Evolutionary conservation across 2,113 vertebrate species (phyloP), one percentile per base, ranked within the genome.

Genomic region (Anser brachyrhynchus): DNA sequence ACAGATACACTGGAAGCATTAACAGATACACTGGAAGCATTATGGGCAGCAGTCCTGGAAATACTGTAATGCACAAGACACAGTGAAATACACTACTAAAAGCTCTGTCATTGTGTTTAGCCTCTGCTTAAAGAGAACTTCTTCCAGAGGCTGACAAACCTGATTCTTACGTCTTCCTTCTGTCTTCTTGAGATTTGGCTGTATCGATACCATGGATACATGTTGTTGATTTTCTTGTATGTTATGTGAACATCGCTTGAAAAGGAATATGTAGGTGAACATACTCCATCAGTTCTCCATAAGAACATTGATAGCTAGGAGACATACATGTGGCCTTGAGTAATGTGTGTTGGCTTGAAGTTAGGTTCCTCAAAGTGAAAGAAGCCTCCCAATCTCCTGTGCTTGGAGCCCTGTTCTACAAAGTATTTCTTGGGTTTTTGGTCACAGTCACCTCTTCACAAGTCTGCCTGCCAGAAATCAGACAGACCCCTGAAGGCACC

Each of bases 391-490:
- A 37, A 3, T 35, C 46, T 77, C 26, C 51, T 46, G 37, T 71
- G 10, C 52, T 69, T 75, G 39, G 28, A 81, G 16, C 13, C 21
- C 6, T 0, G 0, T 59, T 39, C 28, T 69, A 23, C 4, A 7
- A 92, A 93, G 9, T 33, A 22, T 4, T 89, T 96, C 66, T 55
- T 90, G 72, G 44, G 41, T 83, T 93, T 64, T 37, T 54, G 55
- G 52, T 93, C 52, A 52, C 61, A 84, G 26, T 59, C 43, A 86
- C 54, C 39, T 37, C 43, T 91, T 83, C 76, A 59, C 37, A 93
- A 96, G 74, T 90, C 83, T 74, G 91, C 64, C 66, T 84, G 84
- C 52, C 84, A 85, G 87, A 88, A 94, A 81, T n/a, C 35, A 81
- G 87, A 69, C 55, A 97, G 54, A 35, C 13, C 10, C 11, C 61